phyloP scores from a whole-genome alignment of 2,797 vertebrate genomes.

The Microctenopoma stevenorrisi region DNA sequence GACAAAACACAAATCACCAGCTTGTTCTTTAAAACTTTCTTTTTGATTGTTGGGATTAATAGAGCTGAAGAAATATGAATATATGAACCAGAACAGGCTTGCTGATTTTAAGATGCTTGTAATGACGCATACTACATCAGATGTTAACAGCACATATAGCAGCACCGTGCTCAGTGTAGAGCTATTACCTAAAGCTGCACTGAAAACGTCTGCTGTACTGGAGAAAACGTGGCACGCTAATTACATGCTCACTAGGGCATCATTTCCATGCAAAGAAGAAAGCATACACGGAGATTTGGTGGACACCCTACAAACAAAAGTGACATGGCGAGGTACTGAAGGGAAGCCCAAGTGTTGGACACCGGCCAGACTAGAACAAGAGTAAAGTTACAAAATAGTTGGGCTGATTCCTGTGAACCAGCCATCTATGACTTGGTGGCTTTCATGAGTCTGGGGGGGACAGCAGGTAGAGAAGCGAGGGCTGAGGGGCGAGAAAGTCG shows the following conservation, averaged over 20 bases:
- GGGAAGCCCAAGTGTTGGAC: slow-evolving; percentile 44
- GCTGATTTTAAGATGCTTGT: neutral
- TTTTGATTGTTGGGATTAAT: neutral
- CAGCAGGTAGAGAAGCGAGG: slow-evolving; percentile 14
- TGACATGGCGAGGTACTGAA: slow-evolving; percentile 8
- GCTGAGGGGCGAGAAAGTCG: slow-evolving; percentile 4
- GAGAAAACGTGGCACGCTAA: neutral
- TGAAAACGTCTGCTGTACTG: neutral
- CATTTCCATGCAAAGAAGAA: neutral
- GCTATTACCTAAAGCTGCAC: neutral
- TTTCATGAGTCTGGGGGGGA: slow-evolving; percentile 49
- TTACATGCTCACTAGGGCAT: neutral
- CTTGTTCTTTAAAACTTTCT: neutral
- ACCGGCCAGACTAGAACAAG: slow-evolving; percentile 48
- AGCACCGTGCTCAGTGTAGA: neutral
- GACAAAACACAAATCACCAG: neutral
- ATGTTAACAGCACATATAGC: neutral
- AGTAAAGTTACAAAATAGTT: slow-evolving; percentile 60
- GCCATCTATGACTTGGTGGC: slow-evolving; percentile 57
- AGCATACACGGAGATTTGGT: slow-evolving; percentile 2
- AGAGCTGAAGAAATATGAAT: neutral
- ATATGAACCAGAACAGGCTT: too few species aligned
- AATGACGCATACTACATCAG: neutral
- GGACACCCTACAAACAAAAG: slow-evolving; percentile 15
- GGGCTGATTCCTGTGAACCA: slow-evolving; percentile 50